These are phyloP conservation scores for Thomomys bottae DNA, from an alignment of 2,113 vertebrate genomes.

Conservation along the genomic window DNA sequence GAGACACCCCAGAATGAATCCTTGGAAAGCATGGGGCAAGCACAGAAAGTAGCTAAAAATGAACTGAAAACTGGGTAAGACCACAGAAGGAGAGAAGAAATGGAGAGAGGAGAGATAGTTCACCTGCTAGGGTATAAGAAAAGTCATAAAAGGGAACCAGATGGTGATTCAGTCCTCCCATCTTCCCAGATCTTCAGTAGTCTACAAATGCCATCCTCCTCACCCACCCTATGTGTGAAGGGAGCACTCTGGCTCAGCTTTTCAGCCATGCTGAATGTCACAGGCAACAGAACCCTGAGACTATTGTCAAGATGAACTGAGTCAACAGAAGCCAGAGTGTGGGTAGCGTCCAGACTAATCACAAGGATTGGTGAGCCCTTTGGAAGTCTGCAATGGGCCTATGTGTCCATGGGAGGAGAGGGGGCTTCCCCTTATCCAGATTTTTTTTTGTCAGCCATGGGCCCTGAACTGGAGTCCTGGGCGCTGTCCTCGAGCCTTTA, in stretches of 20 bases:
- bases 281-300: not conserved
- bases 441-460: too few species aligned
- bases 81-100: not conserved
- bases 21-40: not conserved
- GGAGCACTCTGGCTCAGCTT: not conserved
- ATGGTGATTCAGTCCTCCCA: not conserved
- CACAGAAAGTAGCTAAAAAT: not conserved
- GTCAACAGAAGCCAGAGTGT: not conserved
- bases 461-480: too few species aligned
- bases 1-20: not conserved
- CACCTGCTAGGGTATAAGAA: not conserved
- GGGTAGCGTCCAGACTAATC: not conserved
- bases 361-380: not conserved
- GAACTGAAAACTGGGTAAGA: not conserved
- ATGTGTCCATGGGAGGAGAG: not conserved
- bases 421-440: not conserved
- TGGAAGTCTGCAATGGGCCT: not conserved
- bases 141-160: not conserved
- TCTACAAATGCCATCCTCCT: not conserved
- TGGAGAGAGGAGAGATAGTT: not conserved
- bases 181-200: not conserved
- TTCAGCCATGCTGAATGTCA: not conserved
- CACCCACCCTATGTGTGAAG: not conserved
- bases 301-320: not conserved
- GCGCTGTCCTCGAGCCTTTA: too few species aligned